These are phyloP conservation scores for Procavia capensis DNA, from an alignment of 2,113 vertebrate genomes.

Conservation along the genomic window DNA sequence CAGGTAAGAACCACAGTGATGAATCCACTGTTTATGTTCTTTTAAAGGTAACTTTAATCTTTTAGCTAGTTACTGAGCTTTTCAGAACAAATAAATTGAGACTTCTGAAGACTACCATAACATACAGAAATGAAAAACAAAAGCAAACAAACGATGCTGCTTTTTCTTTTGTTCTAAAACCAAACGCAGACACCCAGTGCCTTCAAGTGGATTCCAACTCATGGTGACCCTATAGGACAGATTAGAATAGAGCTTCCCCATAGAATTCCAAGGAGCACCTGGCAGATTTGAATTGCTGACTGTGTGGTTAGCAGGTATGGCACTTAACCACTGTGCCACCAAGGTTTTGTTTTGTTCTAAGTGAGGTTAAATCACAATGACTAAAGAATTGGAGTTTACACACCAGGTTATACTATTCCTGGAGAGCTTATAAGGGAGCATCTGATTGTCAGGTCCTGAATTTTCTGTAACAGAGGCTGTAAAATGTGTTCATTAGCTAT, in stretches of 20 bases:
- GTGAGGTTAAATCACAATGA: not conserved
- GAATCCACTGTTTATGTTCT: no score
- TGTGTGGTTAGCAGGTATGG: no score
- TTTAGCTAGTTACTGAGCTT: not conserved
- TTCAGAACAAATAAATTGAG: not conserved
- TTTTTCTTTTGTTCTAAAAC: not conserved
- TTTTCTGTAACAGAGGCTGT: not conserved
- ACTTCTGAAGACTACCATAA: not conserved
- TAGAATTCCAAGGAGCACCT: no score
- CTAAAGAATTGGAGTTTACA: no score
- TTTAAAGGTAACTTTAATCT: not conserved
- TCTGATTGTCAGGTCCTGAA: not conserved
- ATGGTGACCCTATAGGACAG: no score
- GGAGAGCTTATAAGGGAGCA: no score
- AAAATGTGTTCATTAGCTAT: not conserved
- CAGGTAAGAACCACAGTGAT: slow-evolving; percentile 86
- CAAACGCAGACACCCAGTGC: no score
- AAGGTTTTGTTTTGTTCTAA: not conserved
- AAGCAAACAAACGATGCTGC: not conserved
- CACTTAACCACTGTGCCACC: no score
- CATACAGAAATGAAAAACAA: not conserved
- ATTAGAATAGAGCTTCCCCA: no score
- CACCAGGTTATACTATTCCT: not conserved
- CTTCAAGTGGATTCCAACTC: no score
- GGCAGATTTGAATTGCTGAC: no score